These are phyloP conservation scores for Babyrousa celebensis DNA, from an alignment of 2,797 vertebrate species.

Conservation along the genomic window DNA sequence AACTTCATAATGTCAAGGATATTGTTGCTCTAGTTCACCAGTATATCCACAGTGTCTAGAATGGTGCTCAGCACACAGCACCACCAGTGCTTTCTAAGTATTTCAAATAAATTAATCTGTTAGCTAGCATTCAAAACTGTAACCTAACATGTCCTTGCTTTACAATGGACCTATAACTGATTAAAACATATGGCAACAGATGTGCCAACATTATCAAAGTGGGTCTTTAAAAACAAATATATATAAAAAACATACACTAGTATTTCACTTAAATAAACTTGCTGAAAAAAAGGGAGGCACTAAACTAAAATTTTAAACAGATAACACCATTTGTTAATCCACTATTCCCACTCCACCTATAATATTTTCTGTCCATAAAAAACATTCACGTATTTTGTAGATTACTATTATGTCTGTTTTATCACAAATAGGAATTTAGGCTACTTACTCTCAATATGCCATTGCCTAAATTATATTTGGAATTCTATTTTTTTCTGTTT, in stretches of 20 bases:
- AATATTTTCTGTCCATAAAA: conserved; percentile 13
- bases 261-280: conserved; percentile 39
- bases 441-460: background rate
- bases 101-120: background rate
- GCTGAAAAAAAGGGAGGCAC: background rate
- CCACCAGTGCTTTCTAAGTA: background rate
- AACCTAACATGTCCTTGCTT: background rate
- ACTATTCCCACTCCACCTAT: background rate
- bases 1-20: background rate
- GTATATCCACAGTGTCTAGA: background rate
- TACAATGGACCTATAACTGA: background rate
- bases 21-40: background rate
- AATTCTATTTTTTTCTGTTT: background rate
- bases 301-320: conserved; percentile 30
- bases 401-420: conserved; percentile 12
- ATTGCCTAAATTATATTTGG: conserved; percentile 24
- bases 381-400: background rate
- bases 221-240: background rate
- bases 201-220: conserved; percentile 15
- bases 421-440: background rate
- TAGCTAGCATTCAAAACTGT: conserved; percentile 16
- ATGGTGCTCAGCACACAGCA: background rate
- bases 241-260: background rate
- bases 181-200: background rate
- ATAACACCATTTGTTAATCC: background rate